phyloP scores from a whole-genome alignment of 2,113 vertebrate genomes.

The Chrysemys picta region DNA sequence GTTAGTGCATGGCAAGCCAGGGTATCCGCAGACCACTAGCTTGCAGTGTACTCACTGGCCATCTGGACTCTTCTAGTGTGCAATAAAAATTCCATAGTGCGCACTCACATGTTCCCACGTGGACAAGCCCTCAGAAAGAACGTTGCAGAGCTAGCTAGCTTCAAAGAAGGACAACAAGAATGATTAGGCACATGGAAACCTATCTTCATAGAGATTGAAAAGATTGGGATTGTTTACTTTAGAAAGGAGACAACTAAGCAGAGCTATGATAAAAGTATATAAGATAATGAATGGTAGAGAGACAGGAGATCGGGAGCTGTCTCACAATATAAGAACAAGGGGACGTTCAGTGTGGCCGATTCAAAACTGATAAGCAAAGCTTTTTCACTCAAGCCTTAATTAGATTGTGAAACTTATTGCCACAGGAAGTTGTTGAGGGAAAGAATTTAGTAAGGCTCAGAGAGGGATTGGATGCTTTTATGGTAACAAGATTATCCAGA shows the following conservation, averaged over 20 bases:
- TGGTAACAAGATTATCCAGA: not conserved
- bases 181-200: not conserved
- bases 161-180: not conserved
- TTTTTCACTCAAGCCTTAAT: not conserved
- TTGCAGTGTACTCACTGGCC: not conserved
- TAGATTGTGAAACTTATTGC: rapidly evolving
- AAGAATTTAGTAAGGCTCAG: not conserved
- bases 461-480: not conserved
- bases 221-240: not conserved
- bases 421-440: not conserved
- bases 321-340: not conserved
- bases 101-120: not conserved
- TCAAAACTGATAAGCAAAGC: not conserved
- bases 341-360: not conserved
- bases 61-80: not conserved
- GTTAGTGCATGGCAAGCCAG: too few relatives aligned
- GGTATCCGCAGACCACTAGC: not conserved
- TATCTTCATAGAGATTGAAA: not conserved
- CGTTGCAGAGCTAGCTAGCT: not conserved
- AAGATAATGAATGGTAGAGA: not conserved
- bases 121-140: not conserved
- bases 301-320: not conserved
- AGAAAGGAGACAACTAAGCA: not conserved
- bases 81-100: not conserved
- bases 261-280: not conserved